Percentiles rank a stretch among this genome's conserved stretches.
Conservation (phyloP, 2,797 vertebrate species). For the Arnoldichthys spilopterus region DNA sequence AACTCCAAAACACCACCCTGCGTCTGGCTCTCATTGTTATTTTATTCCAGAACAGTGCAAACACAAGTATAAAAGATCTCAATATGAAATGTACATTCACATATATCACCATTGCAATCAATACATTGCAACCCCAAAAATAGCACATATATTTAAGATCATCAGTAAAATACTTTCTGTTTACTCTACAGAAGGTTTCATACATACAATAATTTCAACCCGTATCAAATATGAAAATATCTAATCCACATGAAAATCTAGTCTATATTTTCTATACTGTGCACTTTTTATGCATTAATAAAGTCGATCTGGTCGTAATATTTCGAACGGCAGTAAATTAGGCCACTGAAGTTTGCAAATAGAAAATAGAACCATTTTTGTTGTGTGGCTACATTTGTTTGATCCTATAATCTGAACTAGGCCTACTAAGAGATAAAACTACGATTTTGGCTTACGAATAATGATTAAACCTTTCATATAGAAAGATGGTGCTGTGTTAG, state of each 20-base stretch:
- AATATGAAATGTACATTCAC: constrained; percentile 83
- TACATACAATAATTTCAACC: constrained; percentile 77
- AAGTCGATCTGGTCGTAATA: constrained; percentile 50
- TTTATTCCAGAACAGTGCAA: constrained; percentile 78
- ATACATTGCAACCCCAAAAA: constrained; percentile 76
- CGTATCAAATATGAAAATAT: constrained; percentile 84
- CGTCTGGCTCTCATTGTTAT: constrained; percentile 48
- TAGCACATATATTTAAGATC: constrained; percentile 72
- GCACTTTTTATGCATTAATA: constrained; percentile 57
- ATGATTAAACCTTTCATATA: constrained; percentile 22
- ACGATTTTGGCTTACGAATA: constrained; percentile 53
- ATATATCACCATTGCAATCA: constrained; percentile 77
- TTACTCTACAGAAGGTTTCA: constrained; percentile 73
- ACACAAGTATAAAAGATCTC: constrained; percentile 83
- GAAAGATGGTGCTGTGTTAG: constrained; percentile 29
- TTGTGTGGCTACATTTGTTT: constrained; percentile 61
- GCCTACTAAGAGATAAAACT: constrained; percentile 48
- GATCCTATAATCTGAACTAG: constrained; percentile 52
- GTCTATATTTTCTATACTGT: constrained; percentile 56
- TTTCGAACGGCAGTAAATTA: constrained; percentile 53
- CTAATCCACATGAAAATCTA: constrained; percentile 79
- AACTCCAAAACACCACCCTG: constrained; percentile 29
- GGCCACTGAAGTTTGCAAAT: constrained; percentile 54
- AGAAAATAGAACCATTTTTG: constrained; percentile 55
- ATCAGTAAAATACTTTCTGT: constrained; percentile 65